Percentiles rank a stretch among this genome's conserved stretches.
Evolutionary conservation across 2,113 vertebrate species (phyloP).

Genomic region (Suncus etruscus): DNA sequence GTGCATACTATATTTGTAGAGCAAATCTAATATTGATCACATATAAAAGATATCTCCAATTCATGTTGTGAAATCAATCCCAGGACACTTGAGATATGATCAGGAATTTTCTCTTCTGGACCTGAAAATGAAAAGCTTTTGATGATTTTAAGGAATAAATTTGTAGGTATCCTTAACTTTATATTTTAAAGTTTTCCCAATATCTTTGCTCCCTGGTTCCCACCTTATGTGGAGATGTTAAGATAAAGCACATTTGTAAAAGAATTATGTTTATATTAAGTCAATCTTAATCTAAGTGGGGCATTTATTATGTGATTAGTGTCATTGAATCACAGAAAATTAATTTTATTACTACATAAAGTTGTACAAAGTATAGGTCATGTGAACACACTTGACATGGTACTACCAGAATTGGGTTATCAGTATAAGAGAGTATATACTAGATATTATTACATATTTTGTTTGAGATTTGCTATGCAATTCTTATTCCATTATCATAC

Average conservation of each 20-base stretch:
- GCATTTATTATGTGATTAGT: neutral
- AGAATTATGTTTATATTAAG: neutral
- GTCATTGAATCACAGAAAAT: neutral
- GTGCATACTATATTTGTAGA: slow-evolving; percentile 59
- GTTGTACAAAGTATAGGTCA: neutral
- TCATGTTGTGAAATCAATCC: slow-evolving; percentile 57
- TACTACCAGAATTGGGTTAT: neutral
- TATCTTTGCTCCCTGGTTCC: neutral
- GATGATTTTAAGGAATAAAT: neutral
- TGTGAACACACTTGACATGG: neutral
- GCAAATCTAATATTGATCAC: slow-evolving; percentile 49
- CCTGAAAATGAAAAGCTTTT: slow-evolving; percentile 34
- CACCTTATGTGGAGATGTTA: neutral
- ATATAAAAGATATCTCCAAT: slow-evolving; percentile 58
- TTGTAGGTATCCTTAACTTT: neutral
- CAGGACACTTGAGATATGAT: neutral
- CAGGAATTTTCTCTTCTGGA: slow-evolving; percentile 32
- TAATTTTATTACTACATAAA: neutral
- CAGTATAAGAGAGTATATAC: neutral
- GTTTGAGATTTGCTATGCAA: neutral
- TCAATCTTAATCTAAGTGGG: neutral
- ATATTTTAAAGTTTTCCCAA: neutral
- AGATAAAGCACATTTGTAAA: neutral
- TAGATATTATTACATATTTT: neutral
- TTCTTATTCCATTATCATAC: neutral